phyloP scores from a whole-genome alignment of 2,797 vertebrate genomes.

The Salarias fasciatus region DNA sequence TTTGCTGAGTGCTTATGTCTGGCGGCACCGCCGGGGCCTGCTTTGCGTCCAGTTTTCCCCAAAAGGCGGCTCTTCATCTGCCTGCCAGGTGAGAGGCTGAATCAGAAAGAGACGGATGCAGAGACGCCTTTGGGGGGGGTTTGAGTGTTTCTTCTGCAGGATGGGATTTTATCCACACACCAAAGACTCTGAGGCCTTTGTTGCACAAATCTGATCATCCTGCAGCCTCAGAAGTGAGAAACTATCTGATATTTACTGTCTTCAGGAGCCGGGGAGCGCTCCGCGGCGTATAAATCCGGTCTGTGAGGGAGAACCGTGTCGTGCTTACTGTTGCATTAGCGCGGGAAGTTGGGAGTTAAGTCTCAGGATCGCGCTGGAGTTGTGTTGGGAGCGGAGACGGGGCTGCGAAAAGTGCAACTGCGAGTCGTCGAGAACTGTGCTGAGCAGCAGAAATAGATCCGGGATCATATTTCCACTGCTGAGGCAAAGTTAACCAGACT shows the following conservation, averaged over 20 bases:
- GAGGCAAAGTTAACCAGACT: slow-evolving; percentile 61
- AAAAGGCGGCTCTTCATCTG: slow-evolving; percentile 34
- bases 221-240: slow-evolving; percentile 21
- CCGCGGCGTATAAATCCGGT: background rate
- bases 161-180: slow-evolving; percentile 42
- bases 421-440: slow-evolving; percentile 43
- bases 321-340: background rate
- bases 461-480: slow-evolving; percentile 68
- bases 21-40: slow-evolving; percentile 21
- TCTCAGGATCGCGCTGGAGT: slow-evolving; percentile 21
- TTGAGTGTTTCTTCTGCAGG: background rate
- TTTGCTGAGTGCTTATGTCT: slow-evolving; percentile 18
- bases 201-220: slow-evolving; percentile 39
- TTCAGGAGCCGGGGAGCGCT: too few species aligned
- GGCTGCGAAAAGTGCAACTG: slow-evolving; percentile 30
- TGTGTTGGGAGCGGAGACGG: slow-evolving; percentile 16
- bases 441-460: slow-evolving; percentile 74
- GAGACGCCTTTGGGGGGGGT: slow-evolving; percentile 6
- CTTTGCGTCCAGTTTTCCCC: slow-evolving; percentile 15
- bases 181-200: slow-evolving; percentile 50
- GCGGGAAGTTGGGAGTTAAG: slow-evolving; percentile 6
- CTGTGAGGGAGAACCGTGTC: slow-evolving; percentile 7
- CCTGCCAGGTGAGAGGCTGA: slow-evolving; percentile 31
- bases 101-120: slow-evolving; percentile 6
- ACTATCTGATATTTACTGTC: too few species aligned